Evolutionary conservation across 2,113 vertebrate genomes (phyloP).

Genomic region (Albula glossodonta): DNA sequence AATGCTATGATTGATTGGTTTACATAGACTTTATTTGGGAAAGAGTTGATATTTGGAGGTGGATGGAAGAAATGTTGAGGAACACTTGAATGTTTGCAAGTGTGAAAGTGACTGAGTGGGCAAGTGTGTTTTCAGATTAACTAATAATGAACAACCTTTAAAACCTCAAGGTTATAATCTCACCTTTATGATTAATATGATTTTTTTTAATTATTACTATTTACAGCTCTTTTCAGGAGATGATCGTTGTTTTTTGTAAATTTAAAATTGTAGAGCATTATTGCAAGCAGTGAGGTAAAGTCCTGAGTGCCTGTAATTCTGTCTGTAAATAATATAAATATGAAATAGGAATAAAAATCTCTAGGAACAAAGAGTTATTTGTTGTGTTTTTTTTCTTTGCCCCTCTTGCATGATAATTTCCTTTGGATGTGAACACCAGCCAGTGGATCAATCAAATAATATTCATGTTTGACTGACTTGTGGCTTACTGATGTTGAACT

Average conservation of each 20-base stretch:
- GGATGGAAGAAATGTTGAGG: constrained; percentile 6
- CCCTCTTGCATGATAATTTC: no score
- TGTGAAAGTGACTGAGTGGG: constrained; percentile 47
- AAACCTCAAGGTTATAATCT: constrained; percentile 36
- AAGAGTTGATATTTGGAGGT: constrained; percentile 31
- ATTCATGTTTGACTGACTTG: no score
- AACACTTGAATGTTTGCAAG: constrained; percentile 41
- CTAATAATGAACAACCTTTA: constrained; percentile 49
- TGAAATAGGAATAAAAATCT: constrained; percentile 53
- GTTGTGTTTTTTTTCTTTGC: background rate
- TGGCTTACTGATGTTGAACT: no score
- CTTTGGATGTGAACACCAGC: no score
- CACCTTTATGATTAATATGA: constrained; percentile 39
- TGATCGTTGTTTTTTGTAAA: constrained; percentile 56
- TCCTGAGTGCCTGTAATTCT: constrained; percentile 77
- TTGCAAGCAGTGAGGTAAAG: constrained; percentile 56
- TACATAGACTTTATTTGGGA: constrained; percentile 24
- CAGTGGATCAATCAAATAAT: no score
- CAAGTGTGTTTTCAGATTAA: constrained; percentile 6
- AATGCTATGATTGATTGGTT: constrained; percentile 6
- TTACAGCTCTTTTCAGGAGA: constrained; percentile 57
- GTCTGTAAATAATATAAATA: constrained; percentile 69
- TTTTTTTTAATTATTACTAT: constrained; percentile 64
- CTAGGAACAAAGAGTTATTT: constrained; percentile 35
- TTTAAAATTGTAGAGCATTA: constrained; percentile 57